phyloP scores from a whole-genome alignment of 2,113 vertebrate genomes.

The Taxidea taxus region DNA sequence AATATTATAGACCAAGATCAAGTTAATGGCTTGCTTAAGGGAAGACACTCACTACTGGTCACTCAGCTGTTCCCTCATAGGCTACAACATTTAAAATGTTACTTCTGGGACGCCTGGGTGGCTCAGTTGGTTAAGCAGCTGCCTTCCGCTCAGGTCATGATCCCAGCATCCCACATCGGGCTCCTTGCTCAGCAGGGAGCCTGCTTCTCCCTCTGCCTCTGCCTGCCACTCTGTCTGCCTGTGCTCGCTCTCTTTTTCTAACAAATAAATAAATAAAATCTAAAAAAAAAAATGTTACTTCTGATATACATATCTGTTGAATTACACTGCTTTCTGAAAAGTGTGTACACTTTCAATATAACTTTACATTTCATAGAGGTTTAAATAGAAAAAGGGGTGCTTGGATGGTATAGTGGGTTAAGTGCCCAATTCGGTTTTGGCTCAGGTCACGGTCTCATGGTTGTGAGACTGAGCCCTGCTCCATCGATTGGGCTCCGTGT shows the following conservation, averaged over 20 bases:
- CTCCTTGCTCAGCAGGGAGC: too few species aligned
- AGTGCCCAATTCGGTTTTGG: background rate
- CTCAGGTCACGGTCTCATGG: background rate
- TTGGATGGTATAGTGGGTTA: background rate
- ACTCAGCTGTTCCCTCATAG: background rate
- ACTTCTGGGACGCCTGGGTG: too few species aligned
- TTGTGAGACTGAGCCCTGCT: background rate
- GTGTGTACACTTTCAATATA: background rate
- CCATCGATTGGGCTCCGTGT: background rate
- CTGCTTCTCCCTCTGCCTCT: too few species aligned
- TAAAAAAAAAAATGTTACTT: background rate
- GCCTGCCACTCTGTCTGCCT: too few species aligned
- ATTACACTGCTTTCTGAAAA: background rate
- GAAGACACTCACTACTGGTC: background rate
- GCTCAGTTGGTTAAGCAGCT: too few species aligned
- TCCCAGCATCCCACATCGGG: too few species aligned
- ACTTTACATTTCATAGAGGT: background rate
- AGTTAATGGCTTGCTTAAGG: background rate
- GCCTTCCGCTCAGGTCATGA: too few species aligned
- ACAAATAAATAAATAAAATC: too few species aligned
- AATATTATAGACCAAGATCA: background rate
- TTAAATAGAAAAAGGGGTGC: background rate
- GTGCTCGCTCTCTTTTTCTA: too few species aligned
- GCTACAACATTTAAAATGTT: background rate
- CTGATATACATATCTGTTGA: background rate